Conservation (phyloP, 64 coral and sea anemone genomes). For the Cladopsammia gracilis region DNA sequence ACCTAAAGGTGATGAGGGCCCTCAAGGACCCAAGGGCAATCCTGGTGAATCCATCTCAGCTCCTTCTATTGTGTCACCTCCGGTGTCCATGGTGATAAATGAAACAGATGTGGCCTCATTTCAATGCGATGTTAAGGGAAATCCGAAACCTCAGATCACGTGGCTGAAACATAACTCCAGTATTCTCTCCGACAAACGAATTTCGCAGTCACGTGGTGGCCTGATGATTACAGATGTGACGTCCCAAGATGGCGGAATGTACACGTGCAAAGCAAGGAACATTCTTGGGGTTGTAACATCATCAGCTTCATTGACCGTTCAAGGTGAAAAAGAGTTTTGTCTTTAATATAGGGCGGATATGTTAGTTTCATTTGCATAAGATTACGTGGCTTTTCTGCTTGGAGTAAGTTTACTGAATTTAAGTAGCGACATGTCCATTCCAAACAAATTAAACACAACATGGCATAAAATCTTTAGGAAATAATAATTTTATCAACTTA, state of each 20-base stretch:
- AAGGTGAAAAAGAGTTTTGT: slow-evolving; percentile 5
- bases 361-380: no score
- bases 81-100: slow-evolving; percentile 12
- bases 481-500: no score
- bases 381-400: no score
- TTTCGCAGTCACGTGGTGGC: neutral
- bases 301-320: slow-evolving; percentile 28
- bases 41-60: slow-evolving; percentile 47
- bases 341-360: no score
- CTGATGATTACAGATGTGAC: neutral
- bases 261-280: slow-evolving; percentile 38
- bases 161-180: slow-evolving; percentile 31
- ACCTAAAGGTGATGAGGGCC: slow-evolving; percentile 34
- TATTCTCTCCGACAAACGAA: neutral
- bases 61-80: slow-evolving; percentile 13
- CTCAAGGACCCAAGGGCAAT: slow-evolving; percentile 39
- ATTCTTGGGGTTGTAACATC: slow-evolving; percentile 15
- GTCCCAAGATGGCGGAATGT: slow-evolving; percentile 30
- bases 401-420: no score
- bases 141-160: slow-evolving; percentile 4
- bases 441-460: no score
- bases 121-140: slow-evolving; percentile 45
- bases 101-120: slow-evolving; percentile 37
- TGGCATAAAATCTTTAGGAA: no score
- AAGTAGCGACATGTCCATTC: no score